Conservation (phyloP, 2,888 invertebrate species). For the Microctonus brassicae region DNA sequence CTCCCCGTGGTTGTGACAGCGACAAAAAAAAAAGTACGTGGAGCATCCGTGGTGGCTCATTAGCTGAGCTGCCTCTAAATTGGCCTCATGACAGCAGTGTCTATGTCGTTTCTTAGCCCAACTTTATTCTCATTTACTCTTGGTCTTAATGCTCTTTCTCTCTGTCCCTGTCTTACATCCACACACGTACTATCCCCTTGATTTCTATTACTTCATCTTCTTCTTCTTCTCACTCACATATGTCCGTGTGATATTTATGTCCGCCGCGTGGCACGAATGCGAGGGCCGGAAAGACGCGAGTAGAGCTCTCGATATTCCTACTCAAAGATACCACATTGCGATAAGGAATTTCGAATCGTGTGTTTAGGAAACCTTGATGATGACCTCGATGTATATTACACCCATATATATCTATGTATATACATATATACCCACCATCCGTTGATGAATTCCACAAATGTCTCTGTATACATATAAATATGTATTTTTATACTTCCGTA, state of each 20-base stretch:
- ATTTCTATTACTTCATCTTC: slow-evolving; percentile 42
- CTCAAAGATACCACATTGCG: slow-evolving; percentile 27
- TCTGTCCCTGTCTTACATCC: slow-evolving; percentile 45
- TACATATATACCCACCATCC: background rate
- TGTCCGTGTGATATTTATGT: slow-evolving; percentile 62
- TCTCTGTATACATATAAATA: background rate
- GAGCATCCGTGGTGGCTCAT: slow-evolving; percentile 68
- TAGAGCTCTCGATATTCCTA: slow-evolving; percentile 34
- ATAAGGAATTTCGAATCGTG: slow-evolving; percentile 33
- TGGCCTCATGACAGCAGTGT: slow-evolving; percentile 63
- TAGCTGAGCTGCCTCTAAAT: slow-evolving; percentile 67
- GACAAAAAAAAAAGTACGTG: slow-evolving; percentile 63
- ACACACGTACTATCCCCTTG: slow-evolving; percentile 45
- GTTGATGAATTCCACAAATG: background rate
- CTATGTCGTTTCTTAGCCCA: slow-evolving; percentile 39
- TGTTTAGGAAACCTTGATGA: background rate
- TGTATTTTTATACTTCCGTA: background rate
- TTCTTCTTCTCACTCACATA: slow-evolving; percentile 42
- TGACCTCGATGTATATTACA: background rate
- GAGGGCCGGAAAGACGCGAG: slow-evolving; percentile 27
- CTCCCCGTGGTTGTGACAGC: slow-evolving; percentile 49
- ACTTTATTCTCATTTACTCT: slow-evolving; percentile 1
- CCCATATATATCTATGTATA: too few relatives aligned
- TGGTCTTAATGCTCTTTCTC: slow-evolving; percentile 10
- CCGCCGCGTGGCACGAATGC: slow-evolving; percentile 59